Percentiles rank a stretch among this genome's conserved stretches.
Evolutionary conservation across 2,113 vertebrate species (phyloP).

Genomic region (Cavia aperea): DNA sequence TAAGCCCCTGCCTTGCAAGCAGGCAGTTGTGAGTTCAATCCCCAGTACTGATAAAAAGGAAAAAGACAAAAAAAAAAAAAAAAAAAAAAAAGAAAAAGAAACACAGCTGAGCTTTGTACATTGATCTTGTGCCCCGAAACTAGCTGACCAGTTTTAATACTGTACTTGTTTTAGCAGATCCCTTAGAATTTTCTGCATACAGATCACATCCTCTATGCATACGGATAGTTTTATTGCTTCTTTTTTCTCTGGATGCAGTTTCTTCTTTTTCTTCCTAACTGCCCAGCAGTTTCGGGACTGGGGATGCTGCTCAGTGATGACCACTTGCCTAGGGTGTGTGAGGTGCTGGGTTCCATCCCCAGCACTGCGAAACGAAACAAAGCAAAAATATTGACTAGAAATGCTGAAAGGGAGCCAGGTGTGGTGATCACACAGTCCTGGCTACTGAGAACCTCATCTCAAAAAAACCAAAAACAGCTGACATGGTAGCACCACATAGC

Average conservation of each 20-base stretch:
- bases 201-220: neutral
- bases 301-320: neutral
- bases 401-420: neutral
- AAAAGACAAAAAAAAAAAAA: too few relatives aligned
- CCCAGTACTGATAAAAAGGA: too few relatives aligned
- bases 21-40: too few relatives aligned
- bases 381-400: neutral
- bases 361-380: neutral
- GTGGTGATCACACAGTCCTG: neutral
- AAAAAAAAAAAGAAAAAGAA: neutral
- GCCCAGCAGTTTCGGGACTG: neutral
- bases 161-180: neutral
- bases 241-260: neutral
- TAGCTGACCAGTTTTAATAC: neutral
- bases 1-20: too few relatives aligned
- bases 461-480: neutral
- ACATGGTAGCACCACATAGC: neutral
- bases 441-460: neutral
- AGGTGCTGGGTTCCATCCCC: neutral
- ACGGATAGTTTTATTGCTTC: neutral
- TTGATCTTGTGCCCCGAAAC: neutral
- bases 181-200: neutral
- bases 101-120: neutral
- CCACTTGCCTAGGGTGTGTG: neutral
- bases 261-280: neutral